These are phyloP conservation scores for Drosophila incognita DNA, from an alignment of 2,888 invertebrate species.

Conservation along the genomic window DNA sequence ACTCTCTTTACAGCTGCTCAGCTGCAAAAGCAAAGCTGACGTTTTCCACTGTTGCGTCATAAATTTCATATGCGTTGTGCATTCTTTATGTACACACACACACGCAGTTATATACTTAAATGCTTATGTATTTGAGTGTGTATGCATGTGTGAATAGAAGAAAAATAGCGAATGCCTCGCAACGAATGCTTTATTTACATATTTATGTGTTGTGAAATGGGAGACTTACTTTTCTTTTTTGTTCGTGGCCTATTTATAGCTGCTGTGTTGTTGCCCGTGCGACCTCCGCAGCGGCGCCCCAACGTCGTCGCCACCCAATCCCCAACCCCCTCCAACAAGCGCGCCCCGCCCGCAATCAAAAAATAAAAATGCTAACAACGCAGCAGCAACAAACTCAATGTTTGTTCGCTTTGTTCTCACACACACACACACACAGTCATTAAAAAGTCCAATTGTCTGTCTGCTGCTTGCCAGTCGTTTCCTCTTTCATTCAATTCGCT, in stretches of 20 bases:
- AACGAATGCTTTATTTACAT: slow-evolving; percentile 49
- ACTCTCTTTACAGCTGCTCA: slow-evolving; percentile 27
- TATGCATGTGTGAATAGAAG: neutral
- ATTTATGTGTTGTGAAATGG: slow-evolving; percentile 41
- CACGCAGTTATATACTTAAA: neutral
- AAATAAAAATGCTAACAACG: slow-evolving; percentile 44
- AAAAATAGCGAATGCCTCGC: slow-evolving; percentile 24
- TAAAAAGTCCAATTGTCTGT: slow-evolving; percentile 45
- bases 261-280: slow-evolving; percentile 28
- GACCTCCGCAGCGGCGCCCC: slow-evolving; percentile 59
- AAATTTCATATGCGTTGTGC: slow-evolving; percentile 28
- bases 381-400: slow-evolving; percentile 27
- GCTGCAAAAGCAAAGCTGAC: slow-evolving; percentile 39
- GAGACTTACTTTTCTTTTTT: slow-evolving; percentile 47
- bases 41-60: slow-evolving; percentile 70
- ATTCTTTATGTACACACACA: slow-evolving; percentile 15
- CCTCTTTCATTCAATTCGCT: slow-evolving; percentile 52
- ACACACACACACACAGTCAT: slow-evolving; percentile 8
- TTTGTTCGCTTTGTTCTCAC: slow-evolving; percentile 50
- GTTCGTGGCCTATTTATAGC: slow-evolving; percentile 77
- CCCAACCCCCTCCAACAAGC: neutral
- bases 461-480: slow-evolving; percentile 34
- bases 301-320: slow-evolving; percentile 19
- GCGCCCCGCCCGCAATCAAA: slow-evolving; percentile 35
- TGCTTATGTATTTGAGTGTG: neutral